Evolutionary conservation across 64 coral and sea anemone genomes (phyloP).

Genomic region (Anthopleura sola): DNA sequence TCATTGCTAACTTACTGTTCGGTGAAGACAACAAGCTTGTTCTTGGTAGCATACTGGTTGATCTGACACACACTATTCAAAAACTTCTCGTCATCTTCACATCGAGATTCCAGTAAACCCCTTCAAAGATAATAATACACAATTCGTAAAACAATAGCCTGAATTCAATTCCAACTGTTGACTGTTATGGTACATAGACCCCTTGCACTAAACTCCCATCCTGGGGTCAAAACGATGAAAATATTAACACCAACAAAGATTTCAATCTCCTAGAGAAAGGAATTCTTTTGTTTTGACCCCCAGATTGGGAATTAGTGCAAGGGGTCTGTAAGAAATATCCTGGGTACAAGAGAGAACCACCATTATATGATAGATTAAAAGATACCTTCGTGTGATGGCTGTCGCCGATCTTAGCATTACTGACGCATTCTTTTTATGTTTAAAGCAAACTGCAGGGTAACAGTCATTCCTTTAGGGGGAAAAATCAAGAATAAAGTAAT

Average conservation of each 20-base stretch:
- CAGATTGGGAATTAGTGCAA: too few relatives aligned
- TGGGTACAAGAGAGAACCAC: too few relatives aligned
- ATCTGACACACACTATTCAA: conserved; percentile 40
- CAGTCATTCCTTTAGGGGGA: not conserved
- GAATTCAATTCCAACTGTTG: not conserved
- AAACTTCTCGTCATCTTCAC: conserved; percentile 60
- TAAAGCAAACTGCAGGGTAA: conserved; percentile 75
- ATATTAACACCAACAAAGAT: too few relatives aligned
- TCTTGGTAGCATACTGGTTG: conserved; percentile 49
- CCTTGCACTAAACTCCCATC: too few relatives aligned
- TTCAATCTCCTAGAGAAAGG: too few relatives aligned
- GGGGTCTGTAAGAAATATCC: too few relatives aligned
- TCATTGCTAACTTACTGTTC: conserved; percentile 61
- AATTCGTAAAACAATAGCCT: not conserved
- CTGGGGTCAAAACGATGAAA: too few relatives aligned
- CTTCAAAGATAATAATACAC: conserved; percentile 15
- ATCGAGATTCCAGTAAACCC: conserved; percentile 66
- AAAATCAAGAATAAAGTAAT: not conserved
- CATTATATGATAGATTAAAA: not conserved
- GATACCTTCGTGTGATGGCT: conserved; percentile 47
- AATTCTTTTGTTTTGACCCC: too few relatives aligned
- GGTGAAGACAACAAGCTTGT: conserved; percentile 89
- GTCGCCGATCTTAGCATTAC: conserved; percentile 74
- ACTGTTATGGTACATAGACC: too few relatives aligned
- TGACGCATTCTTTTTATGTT: conserved; percentile 50